Percentiles rank a stretch among this genome's conserved stretches.
phyloP scores from a whole-genome alignment of 2,797 vertebrate species.

The Erithacus rubecula region DNA sequence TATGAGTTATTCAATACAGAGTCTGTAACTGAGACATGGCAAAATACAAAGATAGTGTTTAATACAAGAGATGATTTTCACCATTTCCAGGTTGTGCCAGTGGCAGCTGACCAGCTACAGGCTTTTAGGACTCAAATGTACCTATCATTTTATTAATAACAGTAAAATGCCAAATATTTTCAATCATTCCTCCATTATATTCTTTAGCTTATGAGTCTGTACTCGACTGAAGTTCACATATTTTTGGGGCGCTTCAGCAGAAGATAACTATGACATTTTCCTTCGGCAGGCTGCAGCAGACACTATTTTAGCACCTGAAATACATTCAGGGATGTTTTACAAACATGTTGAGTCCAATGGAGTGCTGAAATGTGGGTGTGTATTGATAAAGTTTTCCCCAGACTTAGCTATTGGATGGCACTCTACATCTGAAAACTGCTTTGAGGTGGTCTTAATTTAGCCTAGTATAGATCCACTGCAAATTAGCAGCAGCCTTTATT shows the following conservation, averaged over 20 bases:
- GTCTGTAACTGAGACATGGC: not conserved
- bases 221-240: not conserved
- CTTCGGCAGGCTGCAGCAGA: not conserved
- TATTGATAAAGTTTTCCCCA: not conserved
- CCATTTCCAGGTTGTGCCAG: not conserved
- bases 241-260: not conserved
- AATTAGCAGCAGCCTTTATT: not conserved
- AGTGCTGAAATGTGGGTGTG: not conserved
- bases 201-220: accelerated
- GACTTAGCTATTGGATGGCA: not conserved
- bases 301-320: not conserved
- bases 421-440: not conserved
- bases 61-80: not conserved
- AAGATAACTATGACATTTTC: not conserved
- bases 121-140: not conserved
- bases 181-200: not conserved
- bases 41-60: not conserved
- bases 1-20: not conserved
- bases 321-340: accelerated
- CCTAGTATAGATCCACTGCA: not conserved
- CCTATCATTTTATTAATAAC: accelerated
- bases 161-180: not conserved
- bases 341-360: not conserved
- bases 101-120: not conserved
- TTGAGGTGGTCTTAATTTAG: not conserved